A percentile compares a stretch with the other conserved stretches of the same genome.
phyloP scores from a whole-genome alignment of 2,113 vertebrate genomes.

The Pelmatolapia mariae region DNA sequence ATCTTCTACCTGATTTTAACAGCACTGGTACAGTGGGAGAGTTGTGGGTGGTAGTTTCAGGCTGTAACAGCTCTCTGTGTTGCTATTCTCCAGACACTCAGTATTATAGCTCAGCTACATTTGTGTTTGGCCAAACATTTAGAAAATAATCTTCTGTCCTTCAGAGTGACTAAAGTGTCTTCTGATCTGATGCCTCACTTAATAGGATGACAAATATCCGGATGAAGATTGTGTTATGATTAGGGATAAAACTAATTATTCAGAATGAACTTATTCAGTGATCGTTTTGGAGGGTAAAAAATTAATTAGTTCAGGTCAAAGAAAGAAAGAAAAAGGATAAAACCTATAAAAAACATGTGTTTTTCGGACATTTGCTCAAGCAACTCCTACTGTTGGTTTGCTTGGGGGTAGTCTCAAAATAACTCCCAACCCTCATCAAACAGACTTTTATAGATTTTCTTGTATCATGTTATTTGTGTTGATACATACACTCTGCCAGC shows the following conservation, averaged over 20 bases:
- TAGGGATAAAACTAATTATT: not conserved
- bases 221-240: not conserved
- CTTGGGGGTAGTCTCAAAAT: not conserved
- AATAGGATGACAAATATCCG: not conserved
- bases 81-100: not conserved
- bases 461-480: not conserved
- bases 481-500: not conserved
- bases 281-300: not conserved
- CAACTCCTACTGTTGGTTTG: not conserved
- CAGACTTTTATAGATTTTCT: not conserved
- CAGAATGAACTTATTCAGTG: not conserved
- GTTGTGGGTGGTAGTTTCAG: not conserved
- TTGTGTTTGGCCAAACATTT: not conserved
- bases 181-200: not conserved
- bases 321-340: not conserved
- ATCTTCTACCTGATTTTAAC: not conserved
- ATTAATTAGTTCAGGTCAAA: not conserved
- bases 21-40: not conserved
- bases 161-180: not conserved
- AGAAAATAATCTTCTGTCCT: not conserved
- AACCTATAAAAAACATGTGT: not conserved
- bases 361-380: not conserved
- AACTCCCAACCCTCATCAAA: not conserved
- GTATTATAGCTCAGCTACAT: not conserved
- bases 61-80: not conserved